Conservation (phyloP, 2,113 vertebrate genomes). For the Pseudorasbora parva region DNA sequence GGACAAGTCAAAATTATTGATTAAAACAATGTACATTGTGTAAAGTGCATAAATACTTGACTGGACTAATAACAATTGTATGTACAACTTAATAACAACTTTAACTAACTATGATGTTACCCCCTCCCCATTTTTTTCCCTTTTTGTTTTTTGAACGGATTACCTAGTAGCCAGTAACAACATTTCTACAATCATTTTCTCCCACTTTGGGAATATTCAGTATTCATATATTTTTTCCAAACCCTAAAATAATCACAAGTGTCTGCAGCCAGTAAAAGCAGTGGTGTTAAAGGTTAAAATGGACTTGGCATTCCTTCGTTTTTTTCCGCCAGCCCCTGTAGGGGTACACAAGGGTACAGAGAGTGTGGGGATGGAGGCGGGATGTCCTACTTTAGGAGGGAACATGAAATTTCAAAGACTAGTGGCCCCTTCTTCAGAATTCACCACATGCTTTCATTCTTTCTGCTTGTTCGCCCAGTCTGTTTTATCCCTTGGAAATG, state of each 20-base stretch:
- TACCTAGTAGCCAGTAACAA: neutral
- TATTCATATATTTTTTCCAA: neutral
- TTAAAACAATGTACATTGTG: neutral
- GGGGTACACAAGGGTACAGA: conserved; percentile 39
- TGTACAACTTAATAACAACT: too few species aligned
- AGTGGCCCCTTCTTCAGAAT: conserved; percentile 65
- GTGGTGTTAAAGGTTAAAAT: conserved; percentile 73
- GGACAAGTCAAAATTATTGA: neutral
- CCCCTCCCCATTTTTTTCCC: too few species aligned
- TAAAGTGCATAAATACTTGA: neutral
- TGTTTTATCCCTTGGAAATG: conserved; percentile 53
- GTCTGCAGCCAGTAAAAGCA: conserved; percentile 73
- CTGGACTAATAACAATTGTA: neutral
- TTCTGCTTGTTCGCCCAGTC: conserved; percentile 55
- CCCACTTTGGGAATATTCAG: neutral
- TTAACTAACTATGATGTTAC: too few species aligned
- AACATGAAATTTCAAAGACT: conserved; percentile 52
- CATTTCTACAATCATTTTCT: neutral
- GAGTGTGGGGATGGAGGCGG: conserved; percentile 40
- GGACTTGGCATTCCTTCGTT: conserved; percentile 72
- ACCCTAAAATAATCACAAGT: conserved; percentile 62
- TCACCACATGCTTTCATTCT: conserved; percentile 64
- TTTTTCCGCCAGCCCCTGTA: conserved; percentile 57
- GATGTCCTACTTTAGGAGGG: conserved; percentile 66
- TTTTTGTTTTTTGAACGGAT: neutral